A percentile compares a stretch with the other conserved stretches of the same genome.
Evolutionary conservation across 1,140 invertebrate genomes (phyloP).

Genomic region (Tetraneura akinire): DNA sequence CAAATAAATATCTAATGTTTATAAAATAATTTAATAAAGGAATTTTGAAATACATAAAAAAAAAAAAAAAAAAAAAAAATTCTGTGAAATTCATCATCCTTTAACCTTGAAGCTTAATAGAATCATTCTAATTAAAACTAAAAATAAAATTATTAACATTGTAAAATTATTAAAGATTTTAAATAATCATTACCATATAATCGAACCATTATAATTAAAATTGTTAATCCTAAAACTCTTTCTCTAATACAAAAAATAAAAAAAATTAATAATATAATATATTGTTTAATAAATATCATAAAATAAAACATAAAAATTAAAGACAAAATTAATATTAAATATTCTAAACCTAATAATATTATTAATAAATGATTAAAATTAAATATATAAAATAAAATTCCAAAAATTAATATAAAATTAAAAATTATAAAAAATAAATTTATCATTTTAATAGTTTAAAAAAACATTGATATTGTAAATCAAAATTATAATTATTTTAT

Average conservation of each 20-base stretch:
- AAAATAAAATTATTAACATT: slow-evolving; percentile 17
- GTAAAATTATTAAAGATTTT: slow-evolving; percentile 3
- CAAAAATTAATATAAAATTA: slow-evolving; percentile 9
- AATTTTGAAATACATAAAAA: slow-evolving; percentile 4
- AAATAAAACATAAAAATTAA: background rate
- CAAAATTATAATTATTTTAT: slow-evolving; percentile 13
- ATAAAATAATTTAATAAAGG: background rate
- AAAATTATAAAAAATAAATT: background rate
- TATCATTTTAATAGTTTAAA: slow-evolving; percentile 2
- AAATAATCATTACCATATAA: background rate
- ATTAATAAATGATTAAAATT: slow-evolving; percentile 33
- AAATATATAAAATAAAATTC: slow-evolving; percentile 20
- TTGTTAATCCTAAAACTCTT: background rate
- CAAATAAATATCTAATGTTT: slow-evolving; percentile 18
- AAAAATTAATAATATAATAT: slow-evolving; percentile 9
- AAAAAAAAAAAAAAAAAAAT: slow-evolving; percentile 23
- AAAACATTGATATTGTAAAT: slow-evolving; percentile 24
- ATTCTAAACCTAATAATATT: background rate
- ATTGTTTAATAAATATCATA: slow-evolving; percentile 16
- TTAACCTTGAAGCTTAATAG: background rate
- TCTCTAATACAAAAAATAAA: slow-evolving; percentile 27
- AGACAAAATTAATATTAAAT: slow-evolving; percentile 12
- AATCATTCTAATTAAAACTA: background rate
- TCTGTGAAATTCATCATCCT: background rate
- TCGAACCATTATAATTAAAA: slow-evolving; percentile 1